Conservation (phyloP, 2,113 vertebrate genomes). For the Phylloscopus trochiloides region DNA sequence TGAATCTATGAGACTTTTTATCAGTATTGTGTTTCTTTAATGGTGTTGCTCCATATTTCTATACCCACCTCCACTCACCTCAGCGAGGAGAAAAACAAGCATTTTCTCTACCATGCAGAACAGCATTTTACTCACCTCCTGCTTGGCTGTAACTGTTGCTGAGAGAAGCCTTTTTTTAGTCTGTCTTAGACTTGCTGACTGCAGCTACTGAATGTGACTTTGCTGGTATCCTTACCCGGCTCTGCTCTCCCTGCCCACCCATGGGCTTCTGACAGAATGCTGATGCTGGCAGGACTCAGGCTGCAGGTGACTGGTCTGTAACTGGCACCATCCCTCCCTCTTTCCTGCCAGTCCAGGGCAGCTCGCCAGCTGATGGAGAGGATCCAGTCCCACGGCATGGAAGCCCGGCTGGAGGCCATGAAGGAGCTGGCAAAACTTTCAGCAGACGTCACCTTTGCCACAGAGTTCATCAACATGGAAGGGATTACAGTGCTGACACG, state of each 20-base stretch:
- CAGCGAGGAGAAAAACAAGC: neutral
- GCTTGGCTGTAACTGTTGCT: neutral
- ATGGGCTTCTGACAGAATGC: neutral
- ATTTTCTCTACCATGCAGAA: neutral
- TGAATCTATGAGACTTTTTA: neutral
- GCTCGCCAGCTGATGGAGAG: constrained; percentile 96
- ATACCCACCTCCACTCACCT: neutral
- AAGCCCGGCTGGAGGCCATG: constrained; percentile 93
- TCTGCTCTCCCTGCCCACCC: neutral
- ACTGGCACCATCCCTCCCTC: neutral
- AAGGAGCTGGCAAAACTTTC: constrained; percentile 98
- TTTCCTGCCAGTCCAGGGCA: constrained; percentile 82
- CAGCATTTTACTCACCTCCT: neutral
- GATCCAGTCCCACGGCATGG: constrained; percentile 90
- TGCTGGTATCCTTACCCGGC: neutral
- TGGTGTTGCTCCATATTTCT: neutral
- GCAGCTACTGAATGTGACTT: neutral
- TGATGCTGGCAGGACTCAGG: neutral
- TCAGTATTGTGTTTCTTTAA: neutral
- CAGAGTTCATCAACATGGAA: constrained; percentile 98
- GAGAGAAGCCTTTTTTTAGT: neutral
- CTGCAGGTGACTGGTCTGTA: neutral
- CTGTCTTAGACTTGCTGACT: neutral
- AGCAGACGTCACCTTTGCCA: constrained; percentile 91
- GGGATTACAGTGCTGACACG: constrained; percentile 91